phyloP scores from a whole-genome alignment of 1,140 invertebrate species.

The Proales similis region DNA sequence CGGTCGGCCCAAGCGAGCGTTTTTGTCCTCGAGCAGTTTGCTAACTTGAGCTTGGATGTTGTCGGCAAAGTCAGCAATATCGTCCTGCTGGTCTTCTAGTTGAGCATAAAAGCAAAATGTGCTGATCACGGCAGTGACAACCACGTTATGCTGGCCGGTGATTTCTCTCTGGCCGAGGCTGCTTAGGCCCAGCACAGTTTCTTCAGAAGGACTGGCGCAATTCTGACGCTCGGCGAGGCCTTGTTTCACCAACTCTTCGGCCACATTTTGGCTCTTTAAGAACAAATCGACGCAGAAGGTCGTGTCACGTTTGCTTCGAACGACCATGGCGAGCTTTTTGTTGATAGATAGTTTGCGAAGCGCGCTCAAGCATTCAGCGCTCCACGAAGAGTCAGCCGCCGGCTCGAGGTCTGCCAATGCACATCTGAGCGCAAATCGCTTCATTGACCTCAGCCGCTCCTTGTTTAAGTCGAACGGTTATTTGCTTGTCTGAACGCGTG shows the following conservation, averaged over 20 bases:
- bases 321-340: constrained; percentile 3
- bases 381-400: background rate
- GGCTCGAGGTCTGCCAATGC: background rate
- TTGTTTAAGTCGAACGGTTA: too few species aligned
- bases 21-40: constrained; percentile 4
- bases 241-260: constrained; percentile 1
- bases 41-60: constrained; percentile 2
- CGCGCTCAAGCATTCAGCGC: background rate
- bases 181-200: too few species aligned
- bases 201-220: too few species aligned
- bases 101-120: constrained; percentile 32
- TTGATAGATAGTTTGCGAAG: constrained; percentile 1
- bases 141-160: constrained; percentile 1
- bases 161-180: too few species aligned
- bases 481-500: too few species aligned
- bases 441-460: background rate
- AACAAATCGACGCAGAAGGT: constrained; percentile 15
- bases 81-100: background rate
- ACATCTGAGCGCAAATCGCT: constrained; percentile 18
- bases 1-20: background rate
- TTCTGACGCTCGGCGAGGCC: background rate
- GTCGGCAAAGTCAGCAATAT: constrained; percentile 1
- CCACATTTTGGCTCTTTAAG: constrained; percentile 11
- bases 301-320: constrained; percentile 11
- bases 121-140: background rate